Conservation (phyloP, 1,140 invertebrate species). For the Hormaphis cornu region DNA sequence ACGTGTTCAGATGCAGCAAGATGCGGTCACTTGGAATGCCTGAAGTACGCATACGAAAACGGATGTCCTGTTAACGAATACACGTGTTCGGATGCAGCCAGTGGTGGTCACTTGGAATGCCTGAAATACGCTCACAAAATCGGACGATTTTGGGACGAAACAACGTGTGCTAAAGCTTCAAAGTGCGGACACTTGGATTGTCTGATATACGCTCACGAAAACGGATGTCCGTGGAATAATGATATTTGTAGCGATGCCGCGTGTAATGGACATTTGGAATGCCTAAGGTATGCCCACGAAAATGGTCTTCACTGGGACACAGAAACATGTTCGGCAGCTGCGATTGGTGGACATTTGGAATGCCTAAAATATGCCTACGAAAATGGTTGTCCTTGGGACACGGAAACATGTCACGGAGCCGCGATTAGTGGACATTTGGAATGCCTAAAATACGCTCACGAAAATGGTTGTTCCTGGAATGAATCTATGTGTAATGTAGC, state of each 20-base stretch:
- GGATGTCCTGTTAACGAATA: too few species aligned
- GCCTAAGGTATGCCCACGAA: background rate
- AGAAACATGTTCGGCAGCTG: background rate
- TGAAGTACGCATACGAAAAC: too few species aligned
- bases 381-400: background rate
- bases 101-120: too few species aligned
- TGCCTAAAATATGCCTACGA: background rate
- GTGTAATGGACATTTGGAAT: background rate
- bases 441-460: background rate
- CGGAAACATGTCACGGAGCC: background rate
- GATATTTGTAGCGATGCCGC: background rate
- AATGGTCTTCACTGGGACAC: background rate
- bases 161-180: too few species aligned
- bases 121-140: too few species aligned
- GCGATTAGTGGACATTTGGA: background rate
- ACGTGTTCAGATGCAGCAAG: too few species aligned
- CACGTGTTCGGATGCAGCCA: too few species aligned
- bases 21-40: too few species aligned
- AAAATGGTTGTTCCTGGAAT: background rate
- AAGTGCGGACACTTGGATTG: background rate
- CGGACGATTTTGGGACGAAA: too few species aligned
- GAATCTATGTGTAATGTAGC: background rate
- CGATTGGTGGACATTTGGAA: background rate
- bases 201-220: background rate
- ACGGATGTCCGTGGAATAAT: background rate